Base-by-base conservation (phyloP, 2,113 vertebrate genomes). In the Perca schrenkii region DNA sequence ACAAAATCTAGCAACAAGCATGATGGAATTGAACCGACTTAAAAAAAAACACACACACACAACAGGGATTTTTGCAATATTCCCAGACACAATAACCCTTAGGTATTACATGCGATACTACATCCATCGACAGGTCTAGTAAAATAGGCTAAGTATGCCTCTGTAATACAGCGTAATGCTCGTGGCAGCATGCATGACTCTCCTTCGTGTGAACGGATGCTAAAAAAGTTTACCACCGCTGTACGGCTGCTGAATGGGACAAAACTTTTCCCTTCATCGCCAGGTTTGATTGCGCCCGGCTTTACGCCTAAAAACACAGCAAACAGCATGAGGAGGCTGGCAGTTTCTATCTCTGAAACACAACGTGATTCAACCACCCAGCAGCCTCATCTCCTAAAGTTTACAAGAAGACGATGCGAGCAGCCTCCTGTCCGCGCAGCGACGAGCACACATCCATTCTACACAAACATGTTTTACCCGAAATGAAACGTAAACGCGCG, bases 141-240 rank as follows among this genome's bases (percentile, higher is more conserved):
- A 31, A 49, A 2, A 43, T 40, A 77, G 79, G 62, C 62, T 8
- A 40, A 10, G 40, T 43, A 43, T 14, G n/a, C 28, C 28, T 50
- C 8, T 65, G 49, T 6, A 21, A 67, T 31, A 71, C 12, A 68
- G 70, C 70, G 49, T 3, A 15, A 72, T 61, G 54, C 67, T 64
- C 8, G 63, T 28, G 69, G 71, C 70, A 71, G 70, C 64, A 36
- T 22, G 73, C 64, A 36, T 22, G 73, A 66, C 71, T 89, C 79
- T 63, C 28, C 53, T 67, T 53, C 46, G 36, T 64, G 66, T 19
- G 77, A 74, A 72, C 54, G 77, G 81, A 80, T 77, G 83, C 85
- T 84, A 28, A 64, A 89, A 88, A 93, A 91, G 88, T 93, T 93
- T 78, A 83, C 36, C 82, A 54, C 74, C 63, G 52, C 83, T 79